Base-by-base conservation (phyloP, 1,140 invertebrate species). In the Heterodera carotae region DNA sequence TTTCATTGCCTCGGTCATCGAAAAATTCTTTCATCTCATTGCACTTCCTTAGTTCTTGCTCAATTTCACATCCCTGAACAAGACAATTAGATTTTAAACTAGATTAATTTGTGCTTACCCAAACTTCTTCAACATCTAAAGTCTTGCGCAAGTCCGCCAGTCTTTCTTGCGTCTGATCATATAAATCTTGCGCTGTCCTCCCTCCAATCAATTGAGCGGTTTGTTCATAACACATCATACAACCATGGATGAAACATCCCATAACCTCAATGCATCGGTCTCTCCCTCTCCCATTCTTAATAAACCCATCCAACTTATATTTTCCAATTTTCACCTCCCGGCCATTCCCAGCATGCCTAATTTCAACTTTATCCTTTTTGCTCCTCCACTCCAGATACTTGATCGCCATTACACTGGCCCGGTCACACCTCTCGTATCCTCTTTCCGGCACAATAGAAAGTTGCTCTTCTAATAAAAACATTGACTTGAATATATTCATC, bases 231-330 rank as follows among this genome's bases (percentile, higher is more conserved):
- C 59, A 62, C 22, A 0, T 39, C 36, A 39, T 7, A 39, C 36
- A 39, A 7, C 36, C 36, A 12, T 39, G 36, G 36, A 39, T 39
- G 2, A n/a, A 62, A 29, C 59, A 69, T 48, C n/a, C n/a, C n/a
- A n/a, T n/a, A n/a, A n/a, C n/a, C n/a, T n/a, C n/a, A n/a, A n/a
- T n/a, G n/a, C n/a, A n/a, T n/a, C n/a, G n/a, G n/a, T n/a, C n/a
- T n/a, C n/a, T n/a, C n/a, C n/a, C n/a, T n/a, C n/a, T n/a, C n/a
- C n/a, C n/a, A n/a, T n/a, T n/a, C n/a, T n/a, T n/a, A n/a, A n/a
- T n/a, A n/a, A n/a, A n/a, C n/a, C 68, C 68, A n/a, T 69, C 68
- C n/a, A 69, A 33, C 10, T 33, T 27, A 27, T 29, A 69, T 39
- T 69, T 69, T 8, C 33, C 25, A 8, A 27, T 10, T 34, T 48